Base-by-base conservation (phyloP, 2,797 vertebrate species). In the Harpagifer antarcticus region DNA sequence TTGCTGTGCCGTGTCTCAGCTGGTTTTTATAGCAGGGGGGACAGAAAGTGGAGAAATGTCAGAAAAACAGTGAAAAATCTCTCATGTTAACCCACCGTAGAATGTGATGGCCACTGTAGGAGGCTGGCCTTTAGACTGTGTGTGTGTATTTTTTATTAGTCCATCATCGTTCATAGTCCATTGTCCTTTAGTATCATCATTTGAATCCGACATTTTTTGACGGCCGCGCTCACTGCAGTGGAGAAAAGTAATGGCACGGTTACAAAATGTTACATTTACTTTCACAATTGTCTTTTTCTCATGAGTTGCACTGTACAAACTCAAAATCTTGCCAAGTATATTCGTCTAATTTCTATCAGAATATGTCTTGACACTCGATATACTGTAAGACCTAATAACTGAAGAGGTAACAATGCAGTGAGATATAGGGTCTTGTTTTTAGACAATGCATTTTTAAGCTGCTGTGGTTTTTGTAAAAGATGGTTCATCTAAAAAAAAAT, bases 131-230 rank as follows among this genome's bases (percentile, higher is more conserved):
- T 87, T 87, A 81, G 71, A 67, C 80, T 62, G 66, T 78, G 72
- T 89, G 59, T 75, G 58, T 65, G 70, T 23, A 23, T 68, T 74
- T 79, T 82, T 81, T 83, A 85, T 79, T 74, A 63, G 64, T 77
- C 71, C 54, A 76, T 90, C 64, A 59, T 84, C 33, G 37, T 87
- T 89, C 76, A 87, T 84, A 87, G 83, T 77, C 81, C 86, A 83
- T 86, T 81, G 56, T 89, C 63, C 67, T 89, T 88, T 90, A 86
- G 76, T 84, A 63, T 85, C 70, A 77, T 76, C 50, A 79, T 88
- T 81, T 73, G 50, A 81, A 79, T 86, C 74, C 83, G 74, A 79
- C 74, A 82, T 86, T 86, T 86, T 86, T 77, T 74, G 71, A 89
- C 84, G 80, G 82, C 88, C 82, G 76, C 55, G n/a, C 74, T 85